Percentiles rank a stretch among this genome's conserved stretches.
Conservation (phyloP, 2,113 vertebrate species). For the Cisticola juncidis region DNA sequence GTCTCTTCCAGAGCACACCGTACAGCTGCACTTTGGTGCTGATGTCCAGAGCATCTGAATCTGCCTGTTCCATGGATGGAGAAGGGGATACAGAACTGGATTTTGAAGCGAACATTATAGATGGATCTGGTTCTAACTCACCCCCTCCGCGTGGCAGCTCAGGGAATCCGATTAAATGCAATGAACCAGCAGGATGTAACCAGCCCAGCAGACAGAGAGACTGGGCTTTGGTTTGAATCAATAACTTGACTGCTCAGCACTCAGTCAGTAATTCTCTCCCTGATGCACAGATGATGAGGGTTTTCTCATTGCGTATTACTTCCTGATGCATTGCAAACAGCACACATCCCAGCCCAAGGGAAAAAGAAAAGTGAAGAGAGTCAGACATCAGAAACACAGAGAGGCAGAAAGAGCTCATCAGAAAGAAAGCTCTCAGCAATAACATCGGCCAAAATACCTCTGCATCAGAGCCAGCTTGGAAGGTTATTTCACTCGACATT, state of each 20-base stretch:
- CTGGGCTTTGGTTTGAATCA: constrained; percentile 59
- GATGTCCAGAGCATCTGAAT: constrained; percentile 88
- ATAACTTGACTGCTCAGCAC: constrained; percentile 58
- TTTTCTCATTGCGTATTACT: constrained; percentile 5
- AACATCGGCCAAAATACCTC: constrained; percentile 14
- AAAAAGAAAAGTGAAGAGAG: neutral
- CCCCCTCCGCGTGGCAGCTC: neutral
- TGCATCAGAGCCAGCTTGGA: neutral
- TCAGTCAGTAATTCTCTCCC: constrained; percentile 65
- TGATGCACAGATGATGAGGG: constrained; percentile 21
- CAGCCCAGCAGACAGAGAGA: constrained; percentile 16
- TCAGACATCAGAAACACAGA: neutral
- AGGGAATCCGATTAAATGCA: constrained; percentile 58
- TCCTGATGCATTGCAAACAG: constrained; percentile 38
- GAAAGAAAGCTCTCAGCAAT: neutral
- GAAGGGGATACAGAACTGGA: constrained; percentile 80
- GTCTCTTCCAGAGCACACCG: constrained; percentile 95
- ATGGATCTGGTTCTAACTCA: neutral
- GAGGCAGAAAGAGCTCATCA: neutral
- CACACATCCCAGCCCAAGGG: neutral
- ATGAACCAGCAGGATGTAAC: constrained; percentile 36
- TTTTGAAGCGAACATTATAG: constrained; percentile 81
- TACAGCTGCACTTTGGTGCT: constrained; percentile 98
- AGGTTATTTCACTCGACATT: constrained; percentile 31
- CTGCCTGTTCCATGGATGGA: constrained; percentile 90